phyloP scores from a whole-genome alignment of 2,113 vertebrate genomes.

The Panthera uncia region DNA sequence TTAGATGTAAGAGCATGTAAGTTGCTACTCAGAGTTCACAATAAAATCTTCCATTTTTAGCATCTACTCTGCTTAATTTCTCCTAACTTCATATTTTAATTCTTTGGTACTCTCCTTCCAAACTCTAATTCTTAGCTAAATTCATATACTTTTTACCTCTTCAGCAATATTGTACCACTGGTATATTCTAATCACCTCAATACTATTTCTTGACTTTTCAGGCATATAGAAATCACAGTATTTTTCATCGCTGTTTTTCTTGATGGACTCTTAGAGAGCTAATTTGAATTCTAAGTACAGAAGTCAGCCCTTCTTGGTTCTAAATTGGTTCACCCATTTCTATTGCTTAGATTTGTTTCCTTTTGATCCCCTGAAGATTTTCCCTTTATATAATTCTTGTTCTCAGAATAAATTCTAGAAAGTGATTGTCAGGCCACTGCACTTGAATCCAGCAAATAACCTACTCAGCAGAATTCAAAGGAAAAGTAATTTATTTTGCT shows the following conservation, averaged over 20 bases:
- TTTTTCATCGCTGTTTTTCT: neutral
- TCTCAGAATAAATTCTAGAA: slow-evolving; percentile 30
- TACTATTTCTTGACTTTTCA: neutral
- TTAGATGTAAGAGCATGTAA: neutral
- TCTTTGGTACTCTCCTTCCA: neutral
- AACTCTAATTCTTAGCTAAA: neutral
- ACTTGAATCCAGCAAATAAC: neutral
- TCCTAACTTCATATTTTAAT: neutral
- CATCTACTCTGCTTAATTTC: neutral
- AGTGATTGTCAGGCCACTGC: neutral
- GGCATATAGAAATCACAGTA: neutral
- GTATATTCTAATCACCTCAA: neutral
- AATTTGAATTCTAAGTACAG: neutral
- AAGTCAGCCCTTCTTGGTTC: neutral
- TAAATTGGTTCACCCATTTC: neutral
- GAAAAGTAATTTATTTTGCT: neutral
- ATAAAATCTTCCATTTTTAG: neutral
- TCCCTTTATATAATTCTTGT: neutral
- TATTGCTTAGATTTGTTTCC: neutral
- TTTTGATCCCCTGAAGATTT: neutral
- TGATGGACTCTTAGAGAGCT: neutral
- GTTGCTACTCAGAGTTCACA: neutral
- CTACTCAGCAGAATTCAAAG: neutral
- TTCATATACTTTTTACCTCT: neutral
- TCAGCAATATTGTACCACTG: neutral